phyloP scores from a whole-genome alignment of 2,888 invertebrate genomes.

The Cecidostiba fungosa region DNA sequence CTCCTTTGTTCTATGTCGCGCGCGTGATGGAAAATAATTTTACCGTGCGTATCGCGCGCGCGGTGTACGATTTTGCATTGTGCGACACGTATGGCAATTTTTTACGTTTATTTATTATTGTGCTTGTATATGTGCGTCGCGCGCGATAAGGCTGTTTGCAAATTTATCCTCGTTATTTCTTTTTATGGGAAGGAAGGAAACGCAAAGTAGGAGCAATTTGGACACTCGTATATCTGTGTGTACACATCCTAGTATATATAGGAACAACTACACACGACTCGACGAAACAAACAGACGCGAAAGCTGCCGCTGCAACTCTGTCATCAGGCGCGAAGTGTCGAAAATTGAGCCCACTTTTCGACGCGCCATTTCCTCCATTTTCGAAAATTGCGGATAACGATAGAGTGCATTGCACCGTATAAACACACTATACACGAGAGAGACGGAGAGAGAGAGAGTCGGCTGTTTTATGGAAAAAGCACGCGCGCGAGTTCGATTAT shows the following conservation, averaged over 20 bases:
- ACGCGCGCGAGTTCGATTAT: slow-evolving; percentile 8
- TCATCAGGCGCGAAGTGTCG: neutral
- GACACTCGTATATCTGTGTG: too few species aligned
- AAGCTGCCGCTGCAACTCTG: neutral
- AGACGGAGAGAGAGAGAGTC: too few species aligned
- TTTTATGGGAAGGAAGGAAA: too few species aligned
- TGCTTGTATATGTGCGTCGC: too few species aligned
- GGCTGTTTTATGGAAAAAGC: neutral
- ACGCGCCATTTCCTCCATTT: neutral
- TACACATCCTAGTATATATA: neutral
- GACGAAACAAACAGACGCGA: neutral
- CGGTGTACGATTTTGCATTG: neutral
- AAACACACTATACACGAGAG: slow-evolving; percentile 14
- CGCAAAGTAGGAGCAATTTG: too few species aligned
- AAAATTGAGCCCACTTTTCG: slow-evolving; percentile 38
- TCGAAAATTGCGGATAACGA: slow-evolving; percentile 16
- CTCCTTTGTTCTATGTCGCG: slow-evolving; percentile 63
- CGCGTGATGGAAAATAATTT: slow-evolving; percentile 64
- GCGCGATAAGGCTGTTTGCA: neutral
- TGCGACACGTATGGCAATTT: neutral
- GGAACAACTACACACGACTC: neutral
- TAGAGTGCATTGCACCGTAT: slow-evolving; percentile 12
- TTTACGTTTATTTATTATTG: neutral
- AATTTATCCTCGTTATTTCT: neutral
- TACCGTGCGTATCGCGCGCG: slow-evolving; percentile 25